Evolutionary conservation across 2,888 invertebrate species (phyloP).

Genomic region (Eristalis tenax): DNA sequence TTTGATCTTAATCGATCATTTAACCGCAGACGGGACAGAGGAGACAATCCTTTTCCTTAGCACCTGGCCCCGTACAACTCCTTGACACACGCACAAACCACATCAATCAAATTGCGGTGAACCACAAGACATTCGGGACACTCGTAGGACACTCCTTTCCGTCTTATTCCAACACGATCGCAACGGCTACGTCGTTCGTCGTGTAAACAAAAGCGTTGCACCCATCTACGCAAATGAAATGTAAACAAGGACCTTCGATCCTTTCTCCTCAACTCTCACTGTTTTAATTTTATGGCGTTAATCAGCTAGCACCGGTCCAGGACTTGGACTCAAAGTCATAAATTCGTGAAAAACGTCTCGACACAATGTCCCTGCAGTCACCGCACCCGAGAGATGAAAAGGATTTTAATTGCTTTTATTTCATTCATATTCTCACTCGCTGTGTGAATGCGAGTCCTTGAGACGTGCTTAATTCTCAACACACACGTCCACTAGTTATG

Average conservation of each 20-base stretch:
- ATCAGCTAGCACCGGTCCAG: conserved; percentile 31
- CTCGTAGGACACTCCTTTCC: conserved; percentile 39
- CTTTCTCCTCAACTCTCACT: conserved; percentile 12
- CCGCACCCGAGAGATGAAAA: conserved; percentile 30
- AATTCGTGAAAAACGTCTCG: conserved; percentile 32
- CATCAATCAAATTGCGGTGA: conserved; percentile 40
- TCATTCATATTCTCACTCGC: background rate
- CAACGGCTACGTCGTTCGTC: too few relatives aligned
- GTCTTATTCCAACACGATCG: background rate
- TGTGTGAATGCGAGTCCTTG: conserved; percentile 39
- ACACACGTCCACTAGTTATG: conserved; percentile 39
- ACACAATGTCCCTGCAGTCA: conserved; percentile 3
- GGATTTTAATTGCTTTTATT: conserved; percentile 45
- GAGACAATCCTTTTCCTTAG: background rate
- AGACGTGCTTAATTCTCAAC: conserved; percentile 21
- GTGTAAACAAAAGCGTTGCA: conserved; percentile 1
- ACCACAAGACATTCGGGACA: conserved; percentile 4
- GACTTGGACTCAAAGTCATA: conserved; percentile 41
- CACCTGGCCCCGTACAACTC: conserved; percentile 29
- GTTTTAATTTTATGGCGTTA: conserved; percentile 25
- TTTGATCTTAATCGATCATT: conserved; percentile 43
- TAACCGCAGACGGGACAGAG: conserved; percentile 10
- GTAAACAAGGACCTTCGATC: conserved; percentile 51
- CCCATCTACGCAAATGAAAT: conserved; percentile 36
- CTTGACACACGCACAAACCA: conserved; percentile 3